phyloP scores from a whole-genome alignment of 2,797 vertebrate species.

The Selene dorsalis region DNA sequence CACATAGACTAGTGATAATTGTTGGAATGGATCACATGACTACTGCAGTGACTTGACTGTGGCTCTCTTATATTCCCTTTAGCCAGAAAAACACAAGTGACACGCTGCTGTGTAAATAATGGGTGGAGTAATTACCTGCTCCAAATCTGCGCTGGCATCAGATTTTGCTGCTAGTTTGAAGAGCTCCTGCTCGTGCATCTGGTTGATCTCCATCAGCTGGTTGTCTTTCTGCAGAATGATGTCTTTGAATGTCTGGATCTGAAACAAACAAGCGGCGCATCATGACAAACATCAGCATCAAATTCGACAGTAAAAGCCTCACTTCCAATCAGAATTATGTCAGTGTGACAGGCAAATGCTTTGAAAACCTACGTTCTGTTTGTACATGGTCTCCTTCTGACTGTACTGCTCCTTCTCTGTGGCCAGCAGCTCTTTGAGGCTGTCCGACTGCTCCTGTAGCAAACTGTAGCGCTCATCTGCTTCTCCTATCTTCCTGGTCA shows the following conservation, averaged over 20 bases:
- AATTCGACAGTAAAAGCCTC: not conserved
- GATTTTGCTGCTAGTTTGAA: conserved; percentile 91
- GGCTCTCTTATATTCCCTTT: not conserved
- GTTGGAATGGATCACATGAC: not conserved
- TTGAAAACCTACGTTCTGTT: conserved; percentile 85
- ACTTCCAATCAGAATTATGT: not conserved
- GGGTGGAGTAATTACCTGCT: conserved; percentile 84
- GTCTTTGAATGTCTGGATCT: conserved; percentile 90
- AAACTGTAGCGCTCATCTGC: conserved; percentile 90
- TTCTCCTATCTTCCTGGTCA: conserved; percentile 91
- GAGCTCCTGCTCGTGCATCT: conserved; percentile 91
- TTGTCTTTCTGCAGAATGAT: conserved; percentile 90
- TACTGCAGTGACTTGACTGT: not conserved
- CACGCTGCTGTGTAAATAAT: too few relatives aligned
- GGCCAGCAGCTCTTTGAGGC: conserved; percentile 83
- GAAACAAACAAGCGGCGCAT: conserved; percentile 10
- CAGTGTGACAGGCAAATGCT: not conserved
- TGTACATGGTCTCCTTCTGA: conserved; percentile 89
- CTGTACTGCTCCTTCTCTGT: conserved; percentile 86
- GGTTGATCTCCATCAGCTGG: conserved; percentile 82
- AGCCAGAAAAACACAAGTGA: too few relatives aligned
- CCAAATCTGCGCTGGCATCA: conserved; percentile 91
- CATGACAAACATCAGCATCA: not conserved
- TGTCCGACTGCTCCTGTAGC: conserved; percentile 87
- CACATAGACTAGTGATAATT: not conserved